Conservation (phyloP, 30 jellyfish, hydroid and myxozoan genomes). For the Turritopsis dohrnii region DNA sequence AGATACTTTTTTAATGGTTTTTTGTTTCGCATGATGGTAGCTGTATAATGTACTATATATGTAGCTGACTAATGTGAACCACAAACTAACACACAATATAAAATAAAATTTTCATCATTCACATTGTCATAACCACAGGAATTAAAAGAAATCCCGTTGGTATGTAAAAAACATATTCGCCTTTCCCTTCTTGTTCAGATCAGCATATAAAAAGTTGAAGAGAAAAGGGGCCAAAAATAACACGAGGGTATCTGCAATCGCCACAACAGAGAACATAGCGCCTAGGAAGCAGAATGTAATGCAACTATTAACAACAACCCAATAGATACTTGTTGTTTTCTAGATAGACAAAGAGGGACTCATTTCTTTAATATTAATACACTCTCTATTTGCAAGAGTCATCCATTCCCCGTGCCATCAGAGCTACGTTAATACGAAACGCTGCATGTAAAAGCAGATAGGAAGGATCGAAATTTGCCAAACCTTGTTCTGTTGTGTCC, state of each 20-base stretch:
- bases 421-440: background rate
- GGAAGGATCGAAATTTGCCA: background rate
- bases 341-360: background rate
- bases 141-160: background rate
- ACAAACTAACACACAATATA: too few species aligned
- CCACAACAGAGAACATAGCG: constrained; percentile 53
- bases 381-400: too few species aligned
- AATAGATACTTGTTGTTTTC: background rate
- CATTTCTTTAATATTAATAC: background rate
- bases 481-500: constrained; percentile 71
- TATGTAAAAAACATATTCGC: constrained; percentile 48
- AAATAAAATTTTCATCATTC: background rate
- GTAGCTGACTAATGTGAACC: too few species aligned
- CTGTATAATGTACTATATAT: too few species aligned
- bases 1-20: too few species aligned
- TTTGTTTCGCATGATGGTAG: too few species aligned
- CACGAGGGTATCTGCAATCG: constrained; percentile 45
- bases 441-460: background rate
- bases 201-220: constrained; percentile 49
- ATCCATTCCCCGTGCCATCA: background rate
- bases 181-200: constrained; percentile 21
- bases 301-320: too few species aligned
- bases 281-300: constrained; percentile 16
- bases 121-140: background rate
- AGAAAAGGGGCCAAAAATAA: constrained; percentile 40